Evolutionary conservation across 1,140 invertebrate species (phyloP), one percentile per base, ranked within the genome.

Genomic region (Drosophila setifemur): DNA sequence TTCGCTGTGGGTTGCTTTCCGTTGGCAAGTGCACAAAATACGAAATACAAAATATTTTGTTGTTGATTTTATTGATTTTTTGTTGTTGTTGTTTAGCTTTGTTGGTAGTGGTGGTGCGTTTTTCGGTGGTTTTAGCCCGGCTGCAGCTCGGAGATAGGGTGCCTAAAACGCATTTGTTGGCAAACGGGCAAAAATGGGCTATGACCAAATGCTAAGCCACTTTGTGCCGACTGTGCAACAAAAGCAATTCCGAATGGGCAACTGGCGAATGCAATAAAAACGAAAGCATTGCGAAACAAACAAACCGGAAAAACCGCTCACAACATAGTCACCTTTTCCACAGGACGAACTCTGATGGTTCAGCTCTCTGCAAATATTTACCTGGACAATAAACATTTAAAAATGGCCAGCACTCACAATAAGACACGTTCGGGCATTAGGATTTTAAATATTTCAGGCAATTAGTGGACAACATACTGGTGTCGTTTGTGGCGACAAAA

Each of bases 401-500:
- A n/a, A 83, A 79, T 48, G 74, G 71, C 53, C 49, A 52, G 14
- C 49, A 61, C 37, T 66, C 42, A 50, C 39, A 7, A 4, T 4
- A n/a, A 25, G 54, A 40, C 50, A 58, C 47, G 40, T 44, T 48
- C 28, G 67, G 68, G 71, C 63, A 81, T 85, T 86, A 86, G 47
- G 42, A 47, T 75, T 73, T 86, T 85, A 86, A 85, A 85, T 85
- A 85, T 85, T 81, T 85, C 86, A 86, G 79, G 79, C 79, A 85
- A 85, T 85, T 85, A 85, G 79, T 57, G 64, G 49, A 75, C 60
- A 54, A 39, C 37, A 42, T 53, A 60, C 23, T 33, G 60, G 49
- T 39, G 26, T 49, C 39, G 18, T n/a, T 4, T 39, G 26, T 7
- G 12, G 29, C 31, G 12, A 44, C 37, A 25, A 29, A 39, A 29